Conservation (phyloP, 2,888 invertebrate species). For the Augiades crinisus region DNA sequence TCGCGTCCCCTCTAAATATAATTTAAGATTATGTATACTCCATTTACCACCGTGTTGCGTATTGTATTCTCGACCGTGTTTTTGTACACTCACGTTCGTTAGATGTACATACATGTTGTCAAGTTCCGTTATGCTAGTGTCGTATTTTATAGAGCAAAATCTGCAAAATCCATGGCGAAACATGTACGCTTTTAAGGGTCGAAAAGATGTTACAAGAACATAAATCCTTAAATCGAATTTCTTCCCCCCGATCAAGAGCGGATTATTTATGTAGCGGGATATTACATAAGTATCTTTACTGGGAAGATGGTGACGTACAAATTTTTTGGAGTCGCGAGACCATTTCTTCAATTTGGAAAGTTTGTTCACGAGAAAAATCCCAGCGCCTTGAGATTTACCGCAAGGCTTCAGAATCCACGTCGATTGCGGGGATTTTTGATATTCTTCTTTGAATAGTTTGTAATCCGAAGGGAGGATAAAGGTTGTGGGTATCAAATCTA, state of each 20-base stretch:
- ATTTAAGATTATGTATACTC: conserved; percentile 93
- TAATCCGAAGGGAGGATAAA: conserved; percentile 97
- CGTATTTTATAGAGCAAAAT: conserved; percentile 98
- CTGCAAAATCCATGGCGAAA: conserved; percentile 96
- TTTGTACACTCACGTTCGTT: conserved; percentile 99
- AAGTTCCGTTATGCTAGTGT: conserved; percentile 91
- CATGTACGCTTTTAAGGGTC: conserved; percentile 95
- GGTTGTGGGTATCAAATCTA: conserved; percentile 96
- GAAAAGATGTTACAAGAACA: conserved; percentile 95
- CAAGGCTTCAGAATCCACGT: conserved; percentile 99
- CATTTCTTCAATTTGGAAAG: conserved; percentile 95
- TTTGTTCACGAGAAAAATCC: conserved; percentile 97
- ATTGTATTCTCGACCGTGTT: conserved; percentile 97
- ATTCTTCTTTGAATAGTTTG: conserved; percentile 98
- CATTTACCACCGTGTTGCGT: conserved; percentile 96
- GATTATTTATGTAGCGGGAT: conserved; percentile 98
- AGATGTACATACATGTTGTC: conserved; percentile 97
- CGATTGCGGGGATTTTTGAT: conserved; percentile 94
- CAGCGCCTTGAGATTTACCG: conserved; percentile 96
- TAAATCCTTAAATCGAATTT: conserved; percentile 97
- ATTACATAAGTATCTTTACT: conserved; percentile 96
- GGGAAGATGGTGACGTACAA: conserved; percentile 89
- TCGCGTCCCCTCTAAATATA: conserved; percentile 94
- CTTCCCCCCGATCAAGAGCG: conserved; percentile 96
- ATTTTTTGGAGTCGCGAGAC: conserved; percentile 93